A percentile compares a stretch with the other conserved stretches of the same genome.
Evolutionary conservation across 2,113 vertebrate species (phyloP).

Genomic region (Oreochromis aureus): DNA sequence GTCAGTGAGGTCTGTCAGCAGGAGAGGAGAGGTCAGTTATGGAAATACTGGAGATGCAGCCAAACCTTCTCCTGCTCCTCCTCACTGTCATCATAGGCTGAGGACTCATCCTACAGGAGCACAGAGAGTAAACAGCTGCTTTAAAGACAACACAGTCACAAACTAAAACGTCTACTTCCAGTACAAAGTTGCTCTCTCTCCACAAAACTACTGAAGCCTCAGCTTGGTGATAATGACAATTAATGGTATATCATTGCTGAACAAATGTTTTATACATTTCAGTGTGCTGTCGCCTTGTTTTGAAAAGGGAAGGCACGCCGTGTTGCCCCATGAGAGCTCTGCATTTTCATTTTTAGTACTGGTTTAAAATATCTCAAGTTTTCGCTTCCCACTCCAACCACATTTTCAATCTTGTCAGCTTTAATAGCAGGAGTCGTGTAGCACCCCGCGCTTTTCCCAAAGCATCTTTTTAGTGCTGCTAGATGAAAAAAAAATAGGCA

Average conservation of each 20-base stretch:
- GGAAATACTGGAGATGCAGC: not conserved
- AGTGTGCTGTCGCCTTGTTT: not conserved
- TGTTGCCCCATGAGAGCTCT: not conserved
- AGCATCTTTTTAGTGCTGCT: not conserved
- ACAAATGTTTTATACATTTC: not conserved
- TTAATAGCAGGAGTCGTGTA: not conserved
- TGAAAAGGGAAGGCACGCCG: not conserved
- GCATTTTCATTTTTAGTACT: not conserved
- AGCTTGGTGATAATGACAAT: rapidly evolving
- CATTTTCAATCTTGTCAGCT: not conserved
- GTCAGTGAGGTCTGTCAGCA: not conserved
- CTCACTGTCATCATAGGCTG: slow-evolving; percentile 42
- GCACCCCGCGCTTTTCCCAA: not conserved
- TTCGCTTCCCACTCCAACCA: not conserved
- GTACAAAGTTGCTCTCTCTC: not conserved
- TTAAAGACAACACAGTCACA: not conserved
- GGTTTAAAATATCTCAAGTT: not conserved
- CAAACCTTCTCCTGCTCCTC: slow-evolving; percentile 51
- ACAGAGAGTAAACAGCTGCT: not conserved
- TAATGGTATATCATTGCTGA: not conserved
- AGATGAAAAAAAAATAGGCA: not conserved
- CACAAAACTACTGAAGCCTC: not conserved
- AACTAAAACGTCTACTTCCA: not conserved
- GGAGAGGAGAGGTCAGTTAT: not conserved
- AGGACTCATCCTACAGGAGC: slow-evolving; percentile 32